Percentiles rank a stretch among this genome's conserved stretches.
phyloP scores from a whole-genome alignment of 2,113 vertebrate species.

The Potamarius usumacintae region DNA sequence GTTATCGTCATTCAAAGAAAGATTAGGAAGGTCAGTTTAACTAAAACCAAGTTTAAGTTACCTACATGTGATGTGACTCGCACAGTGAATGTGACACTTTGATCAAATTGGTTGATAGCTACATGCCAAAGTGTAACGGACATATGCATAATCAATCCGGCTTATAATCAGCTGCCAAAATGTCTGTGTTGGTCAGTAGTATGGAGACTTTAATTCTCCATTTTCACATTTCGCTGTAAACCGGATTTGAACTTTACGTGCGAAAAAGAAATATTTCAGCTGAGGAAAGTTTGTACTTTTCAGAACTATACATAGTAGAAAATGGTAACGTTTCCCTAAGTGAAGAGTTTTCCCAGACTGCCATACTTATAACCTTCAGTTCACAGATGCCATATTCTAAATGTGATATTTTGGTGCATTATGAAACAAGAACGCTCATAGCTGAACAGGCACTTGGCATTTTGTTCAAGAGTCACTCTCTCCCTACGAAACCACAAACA shows the following conservation, averaged over 20 bases:
- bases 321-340: neutral
- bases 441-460: constrained; percentile 34
- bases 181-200: neutral
- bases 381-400: neutral
- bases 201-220: neutral
- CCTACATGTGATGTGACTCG: neutral
- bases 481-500: constrained; percentile 29
- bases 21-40: neutral
- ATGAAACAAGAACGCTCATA: constrained; percentile 8
- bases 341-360: neutral
- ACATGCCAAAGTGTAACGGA: neutral
- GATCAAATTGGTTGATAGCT: neutral
- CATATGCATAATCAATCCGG: neutral
- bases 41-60: neutral
- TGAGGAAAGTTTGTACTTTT: neutral
- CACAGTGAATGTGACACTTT: neutral
- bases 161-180: neutral
- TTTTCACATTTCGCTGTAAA: neutral
- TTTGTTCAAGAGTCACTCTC: constrained; percentile 44
- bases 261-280: neutral
- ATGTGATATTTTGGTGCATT: constrained; percentile 10
- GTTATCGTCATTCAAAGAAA: neutral
- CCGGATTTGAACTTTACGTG: neutral
- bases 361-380: neutral
- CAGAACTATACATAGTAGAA: constrained; percentile 2